Percentiles rank a stretch among this genome's conserved stretches.
Evolutionary conservation across 2,888 invertebrate genomes (phyloP).

Genomic region (Seira musarum): DNA sequence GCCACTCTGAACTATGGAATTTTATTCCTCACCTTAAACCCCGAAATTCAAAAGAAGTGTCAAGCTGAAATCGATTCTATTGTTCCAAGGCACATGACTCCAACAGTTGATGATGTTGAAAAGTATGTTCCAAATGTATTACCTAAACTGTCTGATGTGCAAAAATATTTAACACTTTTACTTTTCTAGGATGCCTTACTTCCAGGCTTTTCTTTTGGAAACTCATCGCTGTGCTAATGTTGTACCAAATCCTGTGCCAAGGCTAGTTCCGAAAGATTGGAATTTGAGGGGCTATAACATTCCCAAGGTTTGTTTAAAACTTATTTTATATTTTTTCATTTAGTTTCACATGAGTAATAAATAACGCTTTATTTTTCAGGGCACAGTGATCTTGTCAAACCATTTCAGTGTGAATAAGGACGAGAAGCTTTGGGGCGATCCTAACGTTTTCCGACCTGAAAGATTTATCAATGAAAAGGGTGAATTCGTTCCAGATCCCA

Average conservation of each 20-base stretch:
- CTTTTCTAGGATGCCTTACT: constrained; percentile 50
- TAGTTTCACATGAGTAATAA: neutral
- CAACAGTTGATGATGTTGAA: constrained; percentile 53
- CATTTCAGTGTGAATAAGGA: constrained; percentile 53
- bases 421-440: constrained; percentile 62
- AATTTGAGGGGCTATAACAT: constrained; percentile 45
- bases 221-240: constrained; percentile 52
- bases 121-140: constrained; percentile 29
- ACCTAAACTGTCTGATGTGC: neutral
- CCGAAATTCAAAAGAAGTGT: constrained; percentile 47
- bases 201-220: constrained; percentile 53
- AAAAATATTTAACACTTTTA: neutral
- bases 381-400: constrained; percentile 41
- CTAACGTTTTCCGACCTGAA: constrained; percentile 61
- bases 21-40: constrained; percentile 46
- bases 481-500: constrained; percentile 53
- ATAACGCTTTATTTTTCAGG: constrained; percentile 27
- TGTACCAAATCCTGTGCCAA: constrained; percentile 53
- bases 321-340: neutral
- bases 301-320: constrained; percentile 44
- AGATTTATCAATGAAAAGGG: constrained; percentile 59
- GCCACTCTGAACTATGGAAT: constrained; percentile 53
- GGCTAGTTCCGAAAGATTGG: constrained; percentile 41
- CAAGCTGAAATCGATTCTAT: constrained; percentile 52
- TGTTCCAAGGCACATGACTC: constrained; percentile 31